A percentile compares a stretch with the other conserved stretches of the same genome.
Evolutionary conservation across 2,888 invertebrate species (phyloP).

Genomic region (Eilema sororculum): DNA sequence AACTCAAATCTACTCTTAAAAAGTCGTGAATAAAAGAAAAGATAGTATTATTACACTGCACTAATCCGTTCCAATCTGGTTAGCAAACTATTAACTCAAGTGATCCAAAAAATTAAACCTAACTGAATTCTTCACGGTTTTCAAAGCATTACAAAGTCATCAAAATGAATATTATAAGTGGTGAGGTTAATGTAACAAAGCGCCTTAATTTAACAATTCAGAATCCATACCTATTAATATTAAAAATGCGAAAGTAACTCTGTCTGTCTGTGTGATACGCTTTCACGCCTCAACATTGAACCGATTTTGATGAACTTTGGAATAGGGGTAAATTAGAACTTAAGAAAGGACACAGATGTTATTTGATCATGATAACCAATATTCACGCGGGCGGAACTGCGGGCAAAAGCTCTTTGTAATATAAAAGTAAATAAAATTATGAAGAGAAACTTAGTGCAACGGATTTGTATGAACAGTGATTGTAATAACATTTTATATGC

Average conservation of each 20-base stretch:
- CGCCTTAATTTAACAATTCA: constrained; percentile 1
- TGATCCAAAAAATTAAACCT: background rate
- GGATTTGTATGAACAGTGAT: background rate
- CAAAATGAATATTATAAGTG: background rate
- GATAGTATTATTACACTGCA: no score
- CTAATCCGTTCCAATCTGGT: background rate
- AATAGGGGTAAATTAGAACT: no score
- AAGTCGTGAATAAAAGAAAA: background rate
- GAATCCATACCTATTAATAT: background rate
- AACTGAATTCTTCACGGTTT: background rate
- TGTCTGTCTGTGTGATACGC: no score
- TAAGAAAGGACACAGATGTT: no score
- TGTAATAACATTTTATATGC: background rate
- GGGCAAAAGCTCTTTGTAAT: background rate
- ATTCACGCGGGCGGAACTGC: no score
- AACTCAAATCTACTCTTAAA: background rate
- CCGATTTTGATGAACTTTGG: no score
- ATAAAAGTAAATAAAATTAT: no score
- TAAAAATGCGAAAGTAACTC: no score
- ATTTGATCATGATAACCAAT: no score
- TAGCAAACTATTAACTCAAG: background rate
- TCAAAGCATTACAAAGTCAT: constrained; percentile 1
- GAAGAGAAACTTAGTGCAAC: no score
- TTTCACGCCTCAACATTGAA: no score
- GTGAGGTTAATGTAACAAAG: constrained; percentile 7